Evolutionary conservation across 1,140 invertebrate genomes (phyloP).

Genomic region (Caerostris extrusa): DNA sequence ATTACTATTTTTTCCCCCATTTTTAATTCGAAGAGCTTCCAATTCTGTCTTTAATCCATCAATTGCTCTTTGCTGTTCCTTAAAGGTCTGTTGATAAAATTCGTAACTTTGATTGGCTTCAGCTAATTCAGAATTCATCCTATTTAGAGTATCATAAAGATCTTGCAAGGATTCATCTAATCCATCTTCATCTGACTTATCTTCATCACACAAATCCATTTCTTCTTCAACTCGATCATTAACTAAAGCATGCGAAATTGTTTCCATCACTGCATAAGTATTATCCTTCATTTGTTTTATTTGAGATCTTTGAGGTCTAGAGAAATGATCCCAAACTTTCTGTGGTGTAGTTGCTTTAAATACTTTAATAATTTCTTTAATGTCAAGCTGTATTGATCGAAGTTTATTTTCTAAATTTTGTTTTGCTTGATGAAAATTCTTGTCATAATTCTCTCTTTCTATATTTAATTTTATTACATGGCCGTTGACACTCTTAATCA

Average conservation of each 20-base stretch:
- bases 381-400: slow-evolving; percentile 90
- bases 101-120: not conserved
- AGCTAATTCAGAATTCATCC: not conserved
- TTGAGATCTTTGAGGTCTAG: slow-evolving; percentile 98
- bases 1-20: slow-evolving; percentile 67
- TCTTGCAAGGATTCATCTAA: not conserved
- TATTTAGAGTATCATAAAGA: not conserved
- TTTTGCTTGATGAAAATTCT: slow-evolving; percentile 91
- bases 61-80: slow-evolving; percentile 83
- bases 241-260: slow-evolving; percentile 88
- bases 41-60: slow-evolving; percentile 85
- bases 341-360: slow-evolving; percentile 96
- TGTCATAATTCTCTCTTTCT: slow-evolving; percentile 92
- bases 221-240: slow-evolving; percentile 88
- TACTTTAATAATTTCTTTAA: slow-evolving; percentile 98
- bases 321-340: slow-evolving; percentile 99
- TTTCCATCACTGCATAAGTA: slow-evolving; percentile 87
- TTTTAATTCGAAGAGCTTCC: slow-evolving; percentile 78
- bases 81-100: slow-evolving; percentile 81
- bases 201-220: slow-evolving; percentile 91
- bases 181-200: slow-evolving; percentile 79
- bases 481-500: slow-evolving; percentile 96
- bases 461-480: slow-evolving; percentile 91
- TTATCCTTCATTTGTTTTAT: slow-evolving; percentile 98
- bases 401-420: slow-evolving; percentile 90